These are phyloP conservation scores for Amphipyra berbera DNA, from an alignment of 2,888 invertebrate species.

Conservation along the genomic window DNA sequence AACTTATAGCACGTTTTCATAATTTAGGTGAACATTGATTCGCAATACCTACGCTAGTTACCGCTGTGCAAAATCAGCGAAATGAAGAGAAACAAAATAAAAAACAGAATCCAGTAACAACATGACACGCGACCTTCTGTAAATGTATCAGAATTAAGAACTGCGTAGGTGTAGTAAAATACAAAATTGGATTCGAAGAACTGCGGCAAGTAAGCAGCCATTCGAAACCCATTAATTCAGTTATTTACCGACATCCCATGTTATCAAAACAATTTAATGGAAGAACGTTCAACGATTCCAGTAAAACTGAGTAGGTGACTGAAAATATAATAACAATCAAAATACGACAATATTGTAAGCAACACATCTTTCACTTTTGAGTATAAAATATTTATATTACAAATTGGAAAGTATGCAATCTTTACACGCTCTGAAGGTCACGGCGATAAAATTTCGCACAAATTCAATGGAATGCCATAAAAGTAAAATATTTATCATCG, in stretches of 20 bases:
- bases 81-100: conserved; percentile 38
- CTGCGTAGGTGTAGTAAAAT: conserved; percentile 82
- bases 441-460: conserved; percentile 60
- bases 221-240: conserved; percentile 76
- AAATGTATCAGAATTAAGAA: conserved; percentile 73
- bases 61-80: conserved; percentile 13
- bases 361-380: conserved; percentile 16
- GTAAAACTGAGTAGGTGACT: conserved; percentile 32
- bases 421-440: conserved; percentile 41
- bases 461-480: conserved; percentile 72
- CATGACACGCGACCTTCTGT: conserved; percentile 73
- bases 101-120: conserved; percentile 36
- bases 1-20: conserved; percentile 7
- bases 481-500: conserved; percentile 75
- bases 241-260: conserved; percentile 67
- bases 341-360: conserved; percentile 22
- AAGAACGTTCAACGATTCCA: conserved; percentile 27
- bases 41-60: not conserved
- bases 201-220: conserved; percentile 75
- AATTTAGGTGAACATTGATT: no score
- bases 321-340: conserved; percentile 46
- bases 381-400: conserved; percentile 17
- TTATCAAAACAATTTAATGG: conserved; percentile 59
- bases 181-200: conserved; percentile 84
- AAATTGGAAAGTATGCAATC: conserved; percentile 23